Conservation (phyloP, 1,140 invertebrate species). For the Hycleus phaleratus region DNA sequence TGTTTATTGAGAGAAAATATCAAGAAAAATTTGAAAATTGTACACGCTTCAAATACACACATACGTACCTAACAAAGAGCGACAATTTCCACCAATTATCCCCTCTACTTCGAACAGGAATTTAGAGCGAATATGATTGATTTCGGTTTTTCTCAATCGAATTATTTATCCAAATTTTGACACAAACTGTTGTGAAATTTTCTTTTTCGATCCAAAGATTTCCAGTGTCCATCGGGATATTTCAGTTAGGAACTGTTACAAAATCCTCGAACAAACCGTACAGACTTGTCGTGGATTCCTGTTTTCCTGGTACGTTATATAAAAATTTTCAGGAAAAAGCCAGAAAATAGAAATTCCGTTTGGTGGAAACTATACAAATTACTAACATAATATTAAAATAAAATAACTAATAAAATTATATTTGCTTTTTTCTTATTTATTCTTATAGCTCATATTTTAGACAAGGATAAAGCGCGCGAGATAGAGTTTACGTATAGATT, state of each 20-base stretch:
- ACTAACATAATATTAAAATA: constrained; percentile 31
- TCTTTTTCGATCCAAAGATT: background rate
- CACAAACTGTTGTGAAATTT: background rate
- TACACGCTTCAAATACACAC: too few species aligned
- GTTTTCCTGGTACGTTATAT: constrained; percentile 40
- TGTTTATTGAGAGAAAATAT: background rate
- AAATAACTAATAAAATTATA: constrained; percentile 35
- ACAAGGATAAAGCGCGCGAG: too few species aligned
- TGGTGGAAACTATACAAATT: constrained; percentile 27
- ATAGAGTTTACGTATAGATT: background rate
- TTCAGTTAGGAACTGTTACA: constrained; percentile 8
- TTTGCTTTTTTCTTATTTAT: background rate
- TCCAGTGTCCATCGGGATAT: constrained; percentile 4
- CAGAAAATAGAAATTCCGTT: constrained; percentile 35
- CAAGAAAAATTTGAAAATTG: too few species aligned
- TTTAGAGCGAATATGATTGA: background rate
- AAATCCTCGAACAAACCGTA: constrained; percentile 10
- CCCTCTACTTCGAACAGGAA: too few species aligned
- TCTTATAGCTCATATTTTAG: too few species aligned
- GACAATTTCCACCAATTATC: too few species aligned
- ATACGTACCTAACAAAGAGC: too few species aligned
- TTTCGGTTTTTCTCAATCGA: background rate
- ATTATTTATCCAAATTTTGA: background rate
- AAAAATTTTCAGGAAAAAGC: constrained; percentile 42
- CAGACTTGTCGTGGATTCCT: constrained; percentile 23